Evolutionary conservation across 2,888 invertebrate species (phyloP).

Genomic region (Escarpia spicata): DNA sequence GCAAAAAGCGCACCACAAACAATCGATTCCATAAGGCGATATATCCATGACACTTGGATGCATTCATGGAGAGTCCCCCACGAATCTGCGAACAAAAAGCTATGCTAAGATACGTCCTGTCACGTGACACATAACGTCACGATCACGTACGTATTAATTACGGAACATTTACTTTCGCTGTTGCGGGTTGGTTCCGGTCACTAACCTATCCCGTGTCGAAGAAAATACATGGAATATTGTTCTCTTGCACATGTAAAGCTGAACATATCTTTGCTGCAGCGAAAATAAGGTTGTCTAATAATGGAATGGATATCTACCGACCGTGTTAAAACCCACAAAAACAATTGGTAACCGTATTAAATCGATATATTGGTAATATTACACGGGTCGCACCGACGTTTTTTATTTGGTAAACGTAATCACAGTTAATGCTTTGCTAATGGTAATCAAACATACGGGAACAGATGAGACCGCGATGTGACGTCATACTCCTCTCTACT

Average conservation of each 20-base stretch:
- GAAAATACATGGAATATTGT: neutral
- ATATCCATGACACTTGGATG: neutral
- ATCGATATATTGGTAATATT: neutral
- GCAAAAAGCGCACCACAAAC: neutral
- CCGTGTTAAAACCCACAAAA: neutral
- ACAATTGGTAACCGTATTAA: neutral
- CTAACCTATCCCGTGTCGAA: neutral
- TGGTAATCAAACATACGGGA: neutral
- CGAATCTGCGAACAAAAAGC: constrained; percentile 12
- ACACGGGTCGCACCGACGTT: neutral
- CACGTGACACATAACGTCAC: neutral
- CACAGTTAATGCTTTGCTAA: neutral
- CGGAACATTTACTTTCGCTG: neutral
- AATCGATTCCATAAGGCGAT: neutral
- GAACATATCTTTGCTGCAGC: neutral
- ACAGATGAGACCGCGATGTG: neutral
- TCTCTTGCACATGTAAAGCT: neutral
- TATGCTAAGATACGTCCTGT: neutral
- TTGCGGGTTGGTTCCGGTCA: neutral
- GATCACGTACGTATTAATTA: neutral
- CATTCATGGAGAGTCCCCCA: neutral
- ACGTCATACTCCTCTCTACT: neutral
- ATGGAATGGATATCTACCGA: neutral
- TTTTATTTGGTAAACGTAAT: neutral
- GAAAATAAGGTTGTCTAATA: neutral